Percentiles rank a stretch among this genome's conserved stretches.
Conservation (phyloP, 1,140 invertebrate genomes). For the Solenopsis invicta region DNA sequence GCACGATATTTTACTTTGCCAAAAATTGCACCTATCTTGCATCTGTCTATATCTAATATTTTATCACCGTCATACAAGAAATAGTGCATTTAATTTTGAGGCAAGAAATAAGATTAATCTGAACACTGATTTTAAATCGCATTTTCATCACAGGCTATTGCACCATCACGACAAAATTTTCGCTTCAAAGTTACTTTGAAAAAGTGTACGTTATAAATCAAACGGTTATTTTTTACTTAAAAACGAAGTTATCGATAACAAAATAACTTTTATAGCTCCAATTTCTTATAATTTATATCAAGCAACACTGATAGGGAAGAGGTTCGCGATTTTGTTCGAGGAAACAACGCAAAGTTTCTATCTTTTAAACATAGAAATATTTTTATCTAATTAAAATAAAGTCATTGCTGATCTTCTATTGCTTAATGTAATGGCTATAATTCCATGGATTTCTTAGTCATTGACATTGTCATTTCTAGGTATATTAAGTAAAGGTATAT, state of each 20-base stretch:
- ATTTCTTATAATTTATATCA: not conserved
- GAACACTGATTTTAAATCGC: not conserved
- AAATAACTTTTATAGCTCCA: not conserved
- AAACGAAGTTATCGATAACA: not conserved
- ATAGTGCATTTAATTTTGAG: constrained; percentile 27
- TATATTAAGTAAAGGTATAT: not conserved
- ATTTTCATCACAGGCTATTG: constrained; percentile 22
- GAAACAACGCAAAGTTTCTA: not conserved
- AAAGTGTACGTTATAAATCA: constrained; percentile 1
- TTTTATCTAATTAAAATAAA: constrained; percentile 18
- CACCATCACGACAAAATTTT: not conserved
- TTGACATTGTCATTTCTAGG: not conserved
- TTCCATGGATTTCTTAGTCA: not conserved
- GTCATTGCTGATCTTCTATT: not conserved
- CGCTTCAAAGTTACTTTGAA: not conserved
- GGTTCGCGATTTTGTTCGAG: not conserved
- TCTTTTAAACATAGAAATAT: not conserved
- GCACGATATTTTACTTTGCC: constrained; percentile 1
- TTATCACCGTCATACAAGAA: not conserved
- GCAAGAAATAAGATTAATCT: not conserved
- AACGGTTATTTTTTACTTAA: not conserved
- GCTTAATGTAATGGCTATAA: not conserved
- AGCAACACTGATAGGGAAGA: not conserved
- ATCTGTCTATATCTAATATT: constrained; percentile 1
- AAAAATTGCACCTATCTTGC: not conserved